Conservation (phyloP, 2,113 vertebrate genomes). For the Zingel zingel region DNA sequence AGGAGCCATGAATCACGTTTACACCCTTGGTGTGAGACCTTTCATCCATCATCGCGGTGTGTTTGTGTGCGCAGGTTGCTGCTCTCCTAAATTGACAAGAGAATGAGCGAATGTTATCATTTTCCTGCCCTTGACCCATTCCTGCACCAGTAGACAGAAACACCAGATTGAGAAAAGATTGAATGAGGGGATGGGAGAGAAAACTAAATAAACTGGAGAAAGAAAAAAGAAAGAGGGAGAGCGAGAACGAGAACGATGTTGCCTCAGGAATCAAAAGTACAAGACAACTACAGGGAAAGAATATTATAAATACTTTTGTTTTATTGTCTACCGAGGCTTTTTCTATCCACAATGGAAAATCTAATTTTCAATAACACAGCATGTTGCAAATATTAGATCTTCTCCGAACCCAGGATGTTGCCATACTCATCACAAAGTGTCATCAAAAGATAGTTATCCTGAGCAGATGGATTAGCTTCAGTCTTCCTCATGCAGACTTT, state of each 20-base stretch:
- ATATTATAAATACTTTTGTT: conserved; percentile 58
- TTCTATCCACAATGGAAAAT: conserved; percentile 49
- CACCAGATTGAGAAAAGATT: conserved; percentile 65
- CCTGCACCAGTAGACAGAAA: conserved; percentile 52
- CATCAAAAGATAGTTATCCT: conserved; percentile 58
- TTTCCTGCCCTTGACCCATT: conserved; percentile 80
- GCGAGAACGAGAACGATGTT: conserved; percentile 8
- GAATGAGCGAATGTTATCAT: conserved; percentile 81
- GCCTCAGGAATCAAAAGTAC: conserved; percentile 48
- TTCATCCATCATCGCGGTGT: conserved; percentile 70
- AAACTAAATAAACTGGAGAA: conserved; percentile 58
- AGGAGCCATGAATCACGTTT: conserved; percentile 75
- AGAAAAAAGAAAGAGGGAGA: background rate
- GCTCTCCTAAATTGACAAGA: conserved; percentile 68
- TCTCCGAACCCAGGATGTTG: conserved; percentile 35
- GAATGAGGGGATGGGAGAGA: conserved; percentile 50
- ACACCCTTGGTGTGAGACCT: conserved; percentile 63
- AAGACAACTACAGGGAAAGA: conserved; percentile 18
- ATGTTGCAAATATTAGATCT: conserved; percentile 57
- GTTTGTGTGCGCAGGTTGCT: conserved; percentile 38
- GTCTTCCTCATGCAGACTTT: conserved; percentile 57
- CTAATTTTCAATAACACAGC: conserved; percentile 61
- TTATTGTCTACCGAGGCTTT: conserved; percentile 45
- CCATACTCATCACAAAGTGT: conserved; percentile 59
- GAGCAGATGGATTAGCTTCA: conserved; percentile 63